Percentiles rank a stretch among this genome's conserved stretches.
phyloP scores from a whole-genome alignment of 2,888 invertebrate genomes.

The Xanthia togata region DNA sequence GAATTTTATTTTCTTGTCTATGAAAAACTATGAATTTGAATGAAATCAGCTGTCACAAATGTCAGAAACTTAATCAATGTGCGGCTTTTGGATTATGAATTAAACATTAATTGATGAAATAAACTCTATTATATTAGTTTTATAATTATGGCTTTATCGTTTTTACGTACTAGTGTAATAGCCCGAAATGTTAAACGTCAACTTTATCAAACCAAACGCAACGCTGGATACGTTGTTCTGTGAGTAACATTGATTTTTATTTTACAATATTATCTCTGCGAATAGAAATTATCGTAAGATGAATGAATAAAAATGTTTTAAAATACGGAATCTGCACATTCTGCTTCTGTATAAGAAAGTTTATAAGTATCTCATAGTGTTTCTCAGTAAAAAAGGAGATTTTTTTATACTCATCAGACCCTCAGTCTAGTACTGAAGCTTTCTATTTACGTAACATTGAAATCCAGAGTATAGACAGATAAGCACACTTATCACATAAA shows the following conservation, averaged over 20 bases:
- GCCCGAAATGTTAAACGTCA: constrained; percentile 83
- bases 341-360: background rate
- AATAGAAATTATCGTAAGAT: background rate
- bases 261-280: constrained; percentile 19
- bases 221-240: constrained; percentile 93
- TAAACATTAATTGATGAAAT: constrained; percentile 65
- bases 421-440: background rate
- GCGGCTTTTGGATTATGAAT: constrained; percentile 75
- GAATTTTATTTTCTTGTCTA: constrained; percentile 3
- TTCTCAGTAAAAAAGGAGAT: background rate
- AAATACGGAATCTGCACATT: background rate
- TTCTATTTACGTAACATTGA: constrained; percentile 46
- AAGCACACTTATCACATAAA: background rate
- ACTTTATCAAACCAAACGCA: constrained; percentile 89
- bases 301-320: background rate
- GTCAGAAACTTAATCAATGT: constrained; percentile 61
- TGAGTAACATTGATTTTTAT: constrained; percentile 84
- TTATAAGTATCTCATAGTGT: background rate
- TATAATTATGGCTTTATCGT: constrained; percentile 83
- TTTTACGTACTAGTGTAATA: constrained; percentile 82
- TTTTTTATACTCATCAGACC: background rate
- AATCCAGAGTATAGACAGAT: background rate
- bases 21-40: constrained; percentile 20
- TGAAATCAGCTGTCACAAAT: constrained; percentile 44
- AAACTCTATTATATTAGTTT: constrained; percentile 39